Evolutionary conservation across 2,797 vertebrate species (phyloP).

Genomic region (Ceryle rudis): DNA sequence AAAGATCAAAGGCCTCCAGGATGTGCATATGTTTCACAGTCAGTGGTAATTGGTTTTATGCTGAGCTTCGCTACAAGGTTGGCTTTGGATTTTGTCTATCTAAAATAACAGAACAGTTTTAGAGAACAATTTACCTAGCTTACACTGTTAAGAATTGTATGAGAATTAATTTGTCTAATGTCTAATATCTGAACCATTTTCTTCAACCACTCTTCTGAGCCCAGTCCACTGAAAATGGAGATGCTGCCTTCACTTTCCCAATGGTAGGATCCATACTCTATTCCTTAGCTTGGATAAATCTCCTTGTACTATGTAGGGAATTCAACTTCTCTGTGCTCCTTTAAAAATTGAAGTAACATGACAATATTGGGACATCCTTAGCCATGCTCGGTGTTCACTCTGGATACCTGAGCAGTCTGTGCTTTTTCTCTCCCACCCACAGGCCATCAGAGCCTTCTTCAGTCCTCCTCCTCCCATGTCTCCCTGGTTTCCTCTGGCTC

Average conservation of each 20-base stretch:
- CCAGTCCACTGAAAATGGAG: not conserved
- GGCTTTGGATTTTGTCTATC: not conserved
- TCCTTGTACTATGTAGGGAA: not conserved
- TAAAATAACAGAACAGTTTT: not conserved
- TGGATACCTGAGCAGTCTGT: not conserved
- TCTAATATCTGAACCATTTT: not conserved
- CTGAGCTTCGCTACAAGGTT: not conserved
- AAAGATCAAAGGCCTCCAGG: constrained; percentile 2
- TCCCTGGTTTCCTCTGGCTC: not conserved
- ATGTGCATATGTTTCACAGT: not conserved
- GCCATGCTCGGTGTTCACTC: not conserved
- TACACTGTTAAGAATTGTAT: not conserved
- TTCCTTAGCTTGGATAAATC: not conserved
- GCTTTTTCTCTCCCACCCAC: not conserved
- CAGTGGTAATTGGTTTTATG: not conserved
- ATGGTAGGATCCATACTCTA: not conserved
- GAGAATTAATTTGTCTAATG: not conserved
- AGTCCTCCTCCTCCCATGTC: not conserved
- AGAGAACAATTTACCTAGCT: not conserved
- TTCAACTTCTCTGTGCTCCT: not conserved
- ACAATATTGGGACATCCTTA: fast-evolving
- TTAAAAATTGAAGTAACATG: not conserved
- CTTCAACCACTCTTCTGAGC: not conserved
- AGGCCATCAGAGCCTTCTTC: not conserved
- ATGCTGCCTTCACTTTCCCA: not conserved